Evolutionary conservation across 2,888 invertebrate species (phyloP).

Genomic region (Horisme vitalbata): DNA sequence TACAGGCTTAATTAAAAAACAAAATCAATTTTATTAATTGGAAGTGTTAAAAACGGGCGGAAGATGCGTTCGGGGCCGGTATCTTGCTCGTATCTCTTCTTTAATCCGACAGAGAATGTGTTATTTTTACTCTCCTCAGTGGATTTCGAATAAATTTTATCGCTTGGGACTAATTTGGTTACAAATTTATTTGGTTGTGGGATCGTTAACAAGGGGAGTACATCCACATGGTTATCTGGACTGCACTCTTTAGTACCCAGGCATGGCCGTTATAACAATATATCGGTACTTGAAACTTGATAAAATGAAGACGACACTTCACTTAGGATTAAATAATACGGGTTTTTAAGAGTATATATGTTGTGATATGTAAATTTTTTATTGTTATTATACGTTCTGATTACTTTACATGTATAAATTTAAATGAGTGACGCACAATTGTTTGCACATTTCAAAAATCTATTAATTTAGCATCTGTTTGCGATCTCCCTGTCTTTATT

Average conservation of each 20-base stretch:
- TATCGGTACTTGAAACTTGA: conserved; percentile 76
- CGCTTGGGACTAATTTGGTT: conserved; percentile 82
- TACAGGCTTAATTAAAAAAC: conserved; percentile 81
- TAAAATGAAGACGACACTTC: conserved; percentile 80
- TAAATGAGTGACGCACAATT: conserved; percentile 29
- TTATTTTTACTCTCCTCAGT: conserved; percentile 81
- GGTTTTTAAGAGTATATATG: conserved; percentile 64
- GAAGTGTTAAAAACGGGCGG: conserved; percentile 82
- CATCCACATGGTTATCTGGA: conserved; percentile 76
- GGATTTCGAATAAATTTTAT: conserved; percentile 83
- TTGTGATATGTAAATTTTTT: conserved; percentile 66
- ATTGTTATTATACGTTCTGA: conserved; percentile 61
- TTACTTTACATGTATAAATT: conserved; percentile 56
- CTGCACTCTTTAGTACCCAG: conserved; percentile 74
- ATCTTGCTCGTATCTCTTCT: conserved; percentile 80
- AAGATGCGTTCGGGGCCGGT: conserved; percentile 70
- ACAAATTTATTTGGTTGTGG: conserved; percentile 82
- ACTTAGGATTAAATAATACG: conserved; percentile 79
- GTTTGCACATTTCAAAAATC: background rate
- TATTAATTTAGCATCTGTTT: background rate
- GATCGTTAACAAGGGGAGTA: conserved; percentile 80
- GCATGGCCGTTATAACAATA: conserved; percentile 77
- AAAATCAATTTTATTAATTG: conserved; percentile 84
- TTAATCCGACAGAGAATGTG: conserved; percentile 82
- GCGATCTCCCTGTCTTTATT: background rate